Evolutionary conservation across 2,888 invertebrate genomes (phyloP).

Genomic region (Tineola bisselliella): DNA sequence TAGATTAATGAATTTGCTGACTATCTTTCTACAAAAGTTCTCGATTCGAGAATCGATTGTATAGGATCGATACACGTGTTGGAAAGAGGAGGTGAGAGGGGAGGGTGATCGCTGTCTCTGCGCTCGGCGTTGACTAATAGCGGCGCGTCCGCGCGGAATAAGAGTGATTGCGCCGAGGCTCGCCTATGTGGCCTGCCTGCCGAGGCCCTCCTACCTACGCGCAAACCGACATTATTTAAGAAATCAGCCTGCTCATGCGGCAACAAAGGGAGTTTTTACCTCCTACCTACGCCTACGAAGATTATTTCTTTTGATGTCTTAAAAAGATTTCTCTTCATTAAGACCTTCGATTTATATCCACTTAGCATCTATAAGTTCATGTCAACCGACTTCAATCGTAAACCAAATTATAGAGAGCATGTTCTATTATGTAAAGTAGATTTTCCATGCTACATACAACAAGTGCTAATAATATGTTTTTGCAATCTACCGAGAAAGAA

Average conservation of each 20-base stretch:
- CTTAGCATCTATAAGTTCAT: neutral
- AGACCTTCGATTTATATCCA: neutral
- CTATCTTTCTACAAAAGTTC: neutral
- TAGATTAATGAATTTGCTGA: neutral
- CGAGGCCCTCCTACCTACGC: constrained; percentile 48
- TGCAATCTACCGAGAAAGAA: too few species aligned
- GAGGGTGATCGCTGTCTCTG: constrained; percentile 57
- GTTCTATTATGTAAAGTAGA: neutral
- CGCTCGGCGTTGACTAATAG: constrained; percentile 66
- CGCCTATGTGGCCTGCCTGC: constrained; percentile 47
- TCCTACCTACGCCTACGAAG: constrained; percentile 30
- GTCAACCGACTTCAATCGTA: neutral
- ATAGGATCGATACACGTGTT: constrained; percentile 49
- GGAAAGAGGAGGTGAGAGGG: constrained; percentile 21
- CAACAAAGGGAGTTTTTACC: constrained; percentile 60
- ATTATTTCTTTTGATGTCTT: constrained; percentile 8
- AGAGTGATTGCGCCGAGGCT: constrained; percentile 61
- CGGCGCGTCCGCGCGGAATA: constrained; percentile 65
- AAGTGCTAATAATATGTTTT: too few species aligned
- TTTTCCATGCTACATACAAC: neutral
- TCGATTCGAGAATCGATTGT: constrained; percentile 44
- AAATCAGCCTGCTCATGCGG: constrained; percentile 61
- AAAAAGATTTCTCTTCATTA: constrained; percentile 1
- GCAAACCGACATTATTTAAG: constrained; percentile 64
- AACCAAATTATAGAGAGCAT: neutral